These are phyloP conservation scores for Parapsyche elsis DNA, from an alignment of 1,140 invertebrate genomes.

Conservation along the genomic window DNA sequence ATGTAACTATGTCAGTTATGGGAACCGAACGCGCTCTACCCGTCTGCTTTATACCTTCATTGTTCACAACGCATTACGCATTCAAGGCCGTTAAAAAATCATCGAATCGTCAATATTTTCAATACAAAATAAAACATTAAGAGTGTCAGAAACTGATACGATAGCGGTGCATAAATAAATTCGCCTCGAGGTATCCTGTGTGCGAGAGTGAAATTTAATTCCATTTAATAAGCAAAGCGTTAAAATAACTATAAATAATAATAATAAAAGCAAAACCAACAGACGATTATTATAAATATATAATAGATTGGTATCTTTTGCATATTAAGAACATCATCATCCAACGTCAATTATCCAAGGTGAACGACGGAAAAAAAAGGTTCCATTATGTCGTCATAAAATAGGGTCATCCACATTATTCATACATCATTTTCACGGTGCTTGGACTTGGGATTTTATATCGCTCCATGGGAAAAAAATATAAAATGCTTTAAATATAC, in stretches of 20 bases:
- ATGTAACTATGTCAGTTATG: constrained; percentile 39
- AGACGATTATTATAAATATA: not conserved
- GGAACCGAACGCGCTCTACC: constrained; percentile 13
- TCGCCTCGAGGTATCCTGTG: not conserved
- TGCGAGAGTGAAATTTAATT: not conserved
- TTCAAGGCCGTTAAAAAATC: constrained; percentile 6
- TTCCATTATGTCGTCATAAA: not conserved
- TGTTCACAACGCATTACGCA: constrained; percentile 1
- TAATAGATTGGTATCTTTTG: not conserved
- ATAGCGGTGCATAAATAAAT: not conserved
- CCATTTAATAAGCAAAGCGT: not conserved
- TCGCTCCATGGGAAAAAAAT: too few species aligned
- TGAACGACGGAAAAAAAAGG: constrained; percentile 10
- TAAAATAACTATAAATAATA: not conserved
- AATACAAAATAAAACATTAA: not conserved
- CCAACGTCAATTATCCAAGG: constrained; percentile 19
- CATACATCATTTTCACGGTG: not conserved
- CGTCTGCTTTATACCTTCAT: constrained; percentile 7
- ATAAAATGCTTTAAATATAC: too few species aligned
- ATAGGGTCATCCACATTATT: constrained; percentile 22
- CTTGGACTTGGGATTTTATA: too few species aligned
- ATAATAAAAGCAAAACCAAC: not conserved
- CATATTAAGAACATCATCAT: constrained; percentile 8
- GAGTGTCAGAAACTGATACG: too few species aligned
- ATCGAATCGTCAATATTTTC: not conserved